Evolutionary conservation across 2,888 invertebrate genomes (phyloP), one percentile per base, ranked within the genome.

Genomic region (Busseola fusca): DNA sequence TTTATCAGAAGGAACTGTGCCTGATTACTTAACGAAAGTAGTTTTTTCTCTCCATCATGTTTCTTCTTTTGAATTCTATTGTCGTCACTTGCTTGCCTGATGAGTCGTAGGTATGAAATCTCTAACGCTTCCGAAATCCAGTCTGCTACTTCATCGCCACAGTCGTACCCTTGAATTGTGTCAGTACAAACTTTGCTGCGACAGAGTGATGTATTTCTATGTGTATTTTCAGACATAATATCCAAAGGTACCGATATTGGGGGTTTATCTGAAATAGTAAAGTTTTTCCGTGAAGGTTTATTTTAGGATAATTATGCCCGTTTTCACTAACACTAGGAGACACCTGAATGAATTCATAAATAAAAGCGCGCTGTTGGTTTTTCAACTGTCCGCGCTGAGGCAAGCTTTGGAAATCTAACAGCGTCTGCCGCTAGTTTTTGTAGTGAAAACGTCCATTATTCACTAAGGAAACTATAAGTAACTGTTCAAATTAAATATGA

Each of bases 131-230:
- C 94, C 72, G 97, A 97, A 54, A 99, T 94, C 99, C 99, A 99
- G 68, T 96, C 93, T 0, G 97, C 97, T 0, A 97, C 97, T 77
- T 96, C 96, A 69, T 97, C 96, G 0, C 99, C 99, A 92, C 98
- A 99, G 90, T 99, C 99, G 80, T 96, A 95, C 0, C 98, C 98
- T 86, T 97, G 96, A 0, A 98, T 96, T 76, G 96, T 95, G 88
- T 98, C 98, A 1, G 97, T 97, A 90, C 99, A 99, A 18, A 99
- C 97, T 96, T 98, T 98, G 87, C 97, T 98, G 78, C 97, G 96
- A 87, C 98, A 98, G 57, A 97, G 82, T 74, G 93, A 90, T 45
- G 93, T 91, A 25, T 93, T 90, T 76, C 87, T 87, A 1, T 84
- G 87, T 73, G 83, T 85, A 27, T 82, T 87, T 56, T 89, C 82